Evolutionary conservation across 2,113 vertebrate genomes (phyloP), one percentile per base, ranked within the genome.

Genomic region (Puntigrus tetrazona): DNA sequence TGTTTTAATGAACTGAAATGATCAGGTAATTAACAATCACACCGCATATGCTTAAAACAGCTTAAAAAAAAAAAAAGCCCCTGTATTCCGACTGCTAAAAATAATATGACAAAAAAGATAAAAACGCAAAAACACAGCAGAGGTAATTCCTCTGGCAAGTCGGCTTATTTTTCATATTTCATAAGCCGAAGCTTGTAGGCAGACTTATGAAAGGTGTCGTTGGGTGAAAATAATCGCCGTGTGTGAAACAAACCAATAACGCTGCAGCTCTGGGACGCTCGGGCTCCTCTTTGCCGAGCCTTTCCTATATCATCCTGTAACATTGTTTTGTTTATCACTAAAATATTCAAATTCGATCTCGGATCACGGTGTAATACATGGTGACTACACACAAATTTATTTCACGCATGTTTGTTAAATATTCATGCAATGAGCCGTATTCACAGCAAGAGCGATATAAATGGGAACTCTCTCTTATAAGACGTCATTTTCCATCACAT

Each of bases 241-340:
- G 34, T 63, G 55, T 61, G 57, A 79, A 61, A 79, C 29, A 43
- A 79, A 79, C 55, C 77, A 73, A 73, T 73, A 43, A 43, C 43
- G 22, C 38, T 25, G 38, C 38, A 72, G 38, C 69, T 72, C 69
- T 25, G 38, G 22, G 38, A 20, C 7, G 4, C 65, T 38, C 3
- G 9, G 9, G 22, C 52, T 59, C 22, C 5, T 59, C 3, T 59
- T 9, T 8, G 3, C 22, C 9, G 41, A 14, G 10, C 11, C 25
- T 61, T 43, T n/a, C 20, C 20, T 38, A 38, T 38, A 38, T 70
- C 34, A 69, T 38, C 20, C 9, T 38, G 11, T 22, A 36, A 69
- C 18, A 69, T 20, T 57, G 34, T 18, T 22, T 25, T 34, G 52
- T 61, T 78, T 20, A 29, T 29, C 55, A 43, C 36, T 11, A 63